These are phyloP conservation scores for Therioaphis trifolii DNA, from an alignment of 2,888 invertebrate genomes.

Conservation along the genomic window DNA sequence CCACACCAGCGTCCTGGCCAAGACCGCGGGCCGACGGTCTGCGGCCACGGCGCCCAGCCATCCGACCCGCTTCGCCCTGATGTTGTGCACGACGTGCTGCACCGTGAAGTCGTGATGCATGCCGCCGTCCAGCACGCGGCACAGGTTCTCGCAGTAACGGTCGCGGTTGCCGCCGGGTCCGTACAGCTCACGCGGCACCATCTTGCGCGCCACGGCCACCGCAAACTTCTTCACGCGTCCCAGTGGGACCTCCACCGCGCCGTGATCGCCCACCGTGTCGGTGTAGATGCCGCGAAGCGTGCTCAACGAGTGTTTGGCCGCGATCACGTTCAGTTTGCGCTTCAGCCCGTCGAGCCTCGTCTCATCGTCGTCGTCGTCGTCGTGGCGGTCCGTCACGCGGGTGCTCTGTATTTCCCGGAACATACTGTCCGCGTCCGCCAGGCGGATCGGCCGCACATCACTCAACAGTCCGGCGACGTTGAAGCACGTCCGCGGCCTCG, in stretches of 20 bases:
- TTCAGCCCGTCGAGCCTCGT: background rate
- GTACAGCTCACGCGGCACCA: constrained; percentile 37
- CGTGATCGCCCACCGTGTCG: background rate
- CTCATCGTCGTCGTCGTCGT: too few species aligned
- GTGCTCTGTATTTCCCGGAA: background rate
- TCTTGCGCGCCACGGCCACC: background rate
- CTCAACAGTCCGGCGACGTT: constrained; percentile 14
- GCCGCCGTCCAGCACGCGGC: constrained; percentile 27
- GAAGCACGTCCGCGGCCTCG: background rate
- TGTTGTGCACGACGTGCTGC: constrained; percentile 32
- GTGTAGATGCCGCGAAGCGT: background rate
- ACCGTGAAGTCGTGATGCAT: constrained; percentile 31
- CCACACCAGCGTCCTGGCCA: constrained; percentile 37
- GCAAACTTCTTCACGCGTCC: constrained; percentile 30
- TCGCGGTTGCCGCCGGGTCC: constrained; percentile 12
- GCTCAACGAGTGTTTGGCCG: background rate
- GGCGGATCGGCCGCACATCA: background rate
- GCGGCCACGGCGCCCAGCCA: constrained; percentile 10
- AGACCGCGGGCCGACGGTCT: background rate
- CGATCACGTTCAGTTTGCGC: constrained; percentile 16
- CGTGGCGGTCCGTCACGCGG: background rate
- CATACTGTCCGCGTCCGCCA: background rate
- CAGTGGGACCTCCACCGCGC: background rate
- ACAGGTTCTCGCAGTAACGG: constrained; percentile 42
- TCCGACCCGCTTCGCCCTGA: background rate